phyloP scores from a whole-genome alignment of 1,140 invertebrate genomes.

The Tetramorium parvispinum region DNA sequence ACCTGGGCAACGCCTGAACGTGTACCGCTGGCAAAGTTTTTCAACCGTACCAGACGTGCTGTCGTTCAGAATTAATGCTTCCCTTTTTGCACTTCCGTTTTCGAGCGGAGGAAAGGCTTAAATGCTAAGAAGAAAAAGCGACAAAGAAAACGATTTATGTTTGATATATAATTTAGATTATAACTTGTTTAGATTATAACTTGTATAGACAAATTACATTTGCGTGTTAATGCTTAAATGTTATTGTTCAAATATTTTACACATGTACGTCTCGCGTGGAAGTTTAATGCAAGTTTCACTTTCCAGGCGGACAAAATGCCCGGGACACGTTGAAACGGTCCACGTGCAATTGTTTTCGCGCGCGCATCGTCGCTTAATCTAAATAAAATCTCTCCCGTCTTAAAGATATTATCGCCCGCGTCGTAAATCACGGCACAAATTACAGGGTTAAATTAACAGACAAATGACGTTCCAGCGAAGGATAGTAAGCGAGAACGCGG shows the following conservation, averaged over 20 bases:
- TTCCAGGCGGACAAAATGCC: neutral
- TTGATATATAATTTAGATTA: neutral
- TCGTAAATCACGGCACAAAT: slow-evolving; percentile 13
- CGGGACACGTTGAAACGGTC: neutral
- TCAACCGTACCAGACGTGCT: slow-evolving; percentile 28
- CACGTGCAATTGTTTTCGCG: neutral
- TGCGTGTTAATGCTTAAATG: neutral
- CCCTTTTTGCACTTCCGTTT: neutral
- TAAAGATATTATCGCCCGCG: slow-evolving; percentile 5
- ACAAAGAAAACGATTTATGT: neutral
- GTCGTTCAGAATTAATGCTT: slow-evolving; percentile 46
- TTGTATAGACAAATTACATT: neutral
- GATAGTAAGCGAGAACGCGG: neutral
- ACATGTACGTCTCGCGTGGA: too few species aligned
- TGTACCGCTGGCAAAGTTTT: slow-evolving; percentile 25
- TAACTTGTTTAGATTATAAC: neutral
- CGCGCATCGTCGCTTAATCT: neutral
- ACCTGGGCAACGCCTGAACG: slow-evolving; percentile 40
- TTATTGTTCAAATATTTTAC: neutral
- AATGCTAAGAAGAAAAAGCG: too few species aligned
- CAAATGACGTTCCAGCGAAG: neutral
- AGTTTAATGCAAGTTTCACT: slow-evolving; percentile 17
- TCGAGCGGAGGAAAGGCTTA: neutral
- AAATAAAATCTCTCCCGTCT: slow-evolving; percentile 20
- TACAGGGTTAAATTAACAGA: slow-evolving; percentile 32